Conservation (phyloP, 2,113 vertebrate species). For the Haplotaxodon microlepis region DNA sequence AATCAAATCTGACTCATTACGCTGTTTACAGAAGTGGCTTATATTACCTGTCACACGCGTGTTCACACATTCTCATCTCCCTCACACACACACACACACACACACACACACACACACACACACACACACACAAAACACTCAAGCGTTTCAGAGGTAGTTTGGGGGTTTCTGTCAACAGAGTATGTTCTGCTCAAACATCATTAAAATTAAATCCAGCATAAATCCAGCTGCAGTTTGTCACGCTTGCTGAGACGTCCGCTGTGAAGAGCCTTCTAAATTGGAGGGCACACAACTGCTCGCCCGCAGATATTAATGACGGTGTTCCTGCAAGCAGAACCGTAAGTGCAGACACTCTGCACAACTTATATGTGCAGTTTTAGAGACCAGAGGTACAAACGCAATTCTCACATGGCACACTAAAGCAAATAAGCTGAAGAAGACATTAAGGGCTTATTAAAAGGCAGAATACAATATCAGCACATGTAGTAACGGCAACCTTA, state of each 20-base stretch:
- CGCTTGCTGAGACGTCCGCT: constrained; percentile 2
- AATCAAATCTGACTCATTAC: constrained; percentile 26
- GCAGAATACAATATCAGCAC: neutral
- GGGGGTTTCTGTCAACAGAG: constrained; percentile 4
- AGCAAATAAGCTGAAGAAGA: neutral
- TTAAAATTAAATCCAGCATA: constrained; percentile 31
- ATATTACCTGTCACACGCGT: constrained; percentile 18
- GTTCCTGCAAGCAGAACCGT: neutral
- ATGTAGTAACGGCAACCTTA: neutral
- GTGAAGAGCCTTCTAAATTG: constrained; percentile 4
- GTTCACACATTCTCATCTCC: neutral
- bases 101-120: neutral
- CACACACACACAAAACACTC: neutral
- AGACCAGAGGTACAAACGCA: neutral
- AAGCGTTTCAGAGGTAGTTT: neutral
- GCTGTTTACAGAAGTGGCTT: constrained; percentile 47
- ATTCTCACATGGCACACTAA: neutral
- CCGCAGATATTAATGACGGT: neutral
- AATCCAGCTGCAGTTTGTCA: constrained; percentile 39
- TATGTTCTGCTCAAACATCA: constrained; percentile 38
- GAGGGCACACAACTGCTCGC: neutral
- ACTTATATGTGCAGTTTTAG: neutral
- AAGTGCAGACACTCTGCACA: neutral
- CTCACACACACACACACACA: neutral
- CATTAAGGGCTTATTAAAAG: neutral